Evolutionary conservation across 2,888 invertebrate species (phyloP), one percentile per base, ranked within the genome.

Genomic region (Apamea monoglypha): DNA sequence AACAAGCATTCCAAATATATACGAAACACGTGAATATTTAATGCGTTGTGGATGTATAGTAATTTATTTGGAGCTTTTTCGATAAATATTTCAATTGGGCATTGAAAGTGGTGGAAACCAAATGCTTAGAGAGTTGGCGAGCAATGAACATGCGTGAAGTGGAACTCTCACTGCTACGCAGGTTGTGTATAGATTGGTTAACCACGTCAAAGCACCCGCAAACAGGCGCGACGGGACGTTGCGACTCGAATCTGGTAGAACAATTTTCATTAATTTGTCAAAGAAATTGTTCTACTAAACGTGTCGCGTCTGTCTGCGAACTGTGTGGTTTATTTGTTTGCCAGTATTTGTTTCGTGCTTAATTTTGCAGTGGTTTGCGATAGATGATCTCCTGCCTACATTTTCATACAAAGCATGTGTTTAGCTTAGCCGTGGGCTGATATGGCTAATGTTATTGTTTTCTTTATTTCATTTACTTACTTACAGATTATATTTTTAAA

Each of bases 1-100:
- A 70, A 74, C 82, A 84, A 25, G 53, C 64, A 47, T 74, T 50
- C 44, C 47, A 50, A 76, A 81, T 72, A 56, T 69, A 53, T 74
- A 64, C 59, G 36, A 64, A 70, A 67, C 29, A 61, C 29, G 36
- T 36, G 74, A 67, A 83, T 83, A 68, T 67, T 74, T 44, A 81
- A 85, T 59, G 67, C 56, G 29, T 67, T 14, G 32, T 21, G 63
- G 14, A 47, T 25, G 50, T 21, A 56, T 14, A 47, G 44, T 29
- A 21, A 67, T 76, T 76, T 73, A 47, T 73, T 70, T 36, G 25
- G 25, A 44, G 53, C 16, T 32, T 74, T 68, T 61, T 74, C 36
- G 6, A 61, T 67, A 36, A 40, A 66, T 29, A 18, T 59, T 74
- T n/a, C 40, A 44, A 74, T 50, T 32, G 36, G 36, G 66, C 2